phyloP scores from a whole-genome alignment of 2,888 invertebrate genomes.

The Dolichopus griseipennis region DNA sequence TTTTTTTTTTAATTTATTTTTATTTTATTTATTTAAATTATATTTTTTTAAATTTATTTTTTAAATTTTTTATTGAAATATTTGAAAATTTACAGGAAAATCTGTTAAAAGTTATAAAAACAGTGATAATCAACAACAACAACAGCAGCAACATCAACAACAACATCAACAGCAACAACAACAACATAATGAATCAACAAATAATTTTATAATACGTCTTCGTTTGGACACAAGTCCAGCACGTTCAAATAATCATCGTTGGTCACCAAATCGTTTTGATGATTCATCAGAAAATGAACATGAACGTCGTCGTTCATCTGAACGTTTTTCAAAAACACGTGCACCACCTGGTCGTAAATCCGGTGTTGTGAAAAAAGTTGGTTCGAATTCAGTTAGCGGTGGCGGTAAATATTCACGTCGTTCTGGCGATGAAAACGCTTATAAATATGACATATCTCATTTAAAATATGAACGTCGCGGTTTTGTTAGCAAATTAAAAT shows the following conservation, averaged over 20 bases:
- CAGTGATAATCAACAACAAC: constrained; percentile 10
- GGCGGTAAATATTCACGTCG: constrained; percentile 32
- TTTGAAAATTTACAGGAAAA: background rate
- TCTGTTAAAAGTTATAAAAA: constrained; percentile 2
- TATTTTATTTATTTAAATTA: background rate
- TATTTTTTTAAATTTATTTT: background rate
- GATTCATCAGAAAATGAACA: constrained; percentile 53
- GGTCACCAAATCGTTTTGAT: constrained; percentile 42
- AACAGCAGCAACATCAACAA: background rate
- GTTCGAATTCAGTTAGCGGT: constrained; percentile 26
- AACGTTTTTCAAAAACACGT: constrained; percentile 54
- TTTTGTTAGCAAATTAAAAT: constrained; percentile 36
- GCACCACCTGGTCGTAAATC: constrained; percentile 49
- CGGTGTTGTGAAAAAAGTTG: constrained; percentile 36
- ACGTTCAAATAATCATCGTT: constrained; percentile 33
- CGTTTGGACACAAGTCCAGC: constrained; percentile 42
- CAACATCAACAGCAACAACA: constrained; percentile 11
- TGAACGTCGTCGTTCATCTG: constrained; percentile 54
- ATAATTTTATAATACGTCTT: constrained; percentile 7
- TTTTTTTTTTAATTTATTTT: background rate
- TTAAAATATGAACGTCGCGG: constrained; percentile 42
- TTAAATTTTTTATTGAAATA: background rate
- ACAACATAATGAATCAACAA: constrained; percentile 1
- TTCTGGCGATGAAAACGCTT: constrained; percentile 38
- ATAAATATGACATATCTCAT: constrained; percentile 40